These are phyloP conservation scores for Enchytraeus crypticus DNA, from an alignment of 2,888 invertebrate species.

Conservation along the genomic window DNA sequence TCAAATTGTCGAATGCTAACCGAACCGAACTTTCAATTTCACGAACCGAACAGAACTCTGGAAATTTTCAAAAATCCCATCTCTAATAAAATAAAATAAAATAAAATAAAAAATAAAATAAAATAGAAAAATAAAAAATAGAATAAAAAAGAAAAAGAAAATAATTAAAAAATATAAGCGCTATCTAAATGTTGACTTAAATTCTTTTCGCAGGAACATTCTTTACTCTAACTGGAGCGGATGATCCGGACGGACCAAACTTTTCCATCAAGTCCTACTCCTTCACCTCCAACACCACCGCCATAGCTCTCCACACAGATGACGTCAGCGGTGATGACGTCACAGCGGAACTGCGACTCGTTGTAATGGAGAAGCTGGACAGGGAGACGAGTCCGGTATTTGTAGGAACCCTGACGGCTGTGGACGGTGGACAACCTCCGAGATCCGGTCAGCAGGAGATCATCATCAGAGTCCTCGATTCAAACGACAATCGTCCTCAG, in stretches of 20 bases:
- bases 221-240: background rate
- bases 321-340: background rate
- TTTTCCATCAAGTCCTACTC: background rate
- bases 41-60: no score
- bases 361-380: constrained; percentile 7
- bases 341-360: background rate
- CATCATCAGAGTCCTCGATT: constrained; percentile 63
- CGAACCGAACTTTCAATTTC: no score
- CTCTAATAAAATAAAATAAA: no score
- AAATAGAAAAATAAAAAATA: background rate
- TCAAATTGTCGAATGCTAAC: no score
- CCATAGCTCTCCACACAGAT: background rate
- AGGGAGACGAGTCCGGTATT: constrained; percentile 3
- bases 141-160: background rate
- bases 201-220: background rate
- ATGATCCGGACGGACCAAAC: background rate
- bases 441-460: background rate
- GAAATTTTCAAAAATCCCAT: no score
- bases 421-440: constrained; percentile 5
- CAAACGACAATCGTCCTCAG: constrained; percentile 81
- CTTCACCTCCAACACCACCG: background rate
- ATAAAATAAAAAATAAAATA: no score
- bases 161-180: no score
- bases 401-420: background rate
- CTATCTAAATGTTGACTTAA: no score